Evolutionary conservation across 2,797 vertebrate genomes (phyloP).

Genomic region (Synanceia verrucosa): DNA sequence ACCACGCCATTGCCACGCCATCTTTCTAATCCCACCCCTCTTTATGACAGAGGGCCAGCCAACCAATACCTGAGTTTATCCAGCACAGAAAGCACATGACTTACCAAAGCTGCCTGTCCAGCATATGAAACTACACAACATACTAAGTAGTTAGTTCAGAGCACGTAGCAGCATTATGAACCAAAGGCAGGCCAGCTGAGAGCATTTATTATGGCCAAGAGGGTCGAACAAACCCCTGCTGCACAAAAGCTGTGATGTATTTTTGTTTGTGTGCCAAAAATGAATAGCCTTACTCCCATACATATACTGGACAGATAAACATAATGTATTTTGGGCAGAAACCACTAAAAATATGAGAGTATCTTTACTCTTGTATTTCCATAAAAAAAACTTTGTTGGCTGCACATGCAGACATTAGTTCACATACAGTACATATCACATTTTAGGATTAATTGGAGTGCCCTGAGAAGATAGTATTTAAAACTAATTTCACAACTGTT

Average conservation of each 20-base stretch:
- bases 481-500: background rate
- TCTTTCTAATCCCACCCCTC: constrained; percentile 14
- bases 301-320: background rate
- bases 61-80: constrained; percentile 8
- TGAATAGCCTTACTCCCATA: background rate
- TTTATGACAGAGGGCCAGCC: constrained; percentile 14
- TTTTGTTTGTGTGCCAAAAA: constrained; percentile 11
- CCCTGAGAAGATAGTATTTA: background rate
- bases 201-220: constrained; percentile 2
- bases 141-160: constrained; percentile 22
- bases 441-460: background rate
- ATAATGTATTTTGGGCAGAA: background rate
- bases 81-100: constrained; percentile 12
- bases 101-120: constrained; percentile 27
- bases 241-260: constrained; percentile 6
- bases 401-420: background rate
- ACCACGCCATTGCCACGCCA: background rate
- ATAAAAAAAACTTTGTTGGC: background rate
- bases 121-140: constrained; percentile 11
- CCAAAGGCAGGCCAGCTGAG: background rate
- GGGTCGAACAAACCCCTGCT: constrained; percentile 13
- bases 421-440: background rate
- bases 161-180: constrained; percentile 3
- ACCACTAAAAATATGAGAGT: background rate
- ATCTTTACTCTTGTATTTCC: background rate